Evolutionary conservation across 1,140 invertebrate species (phyloP).

Genomic region (Goniozus legneri): DNA sequence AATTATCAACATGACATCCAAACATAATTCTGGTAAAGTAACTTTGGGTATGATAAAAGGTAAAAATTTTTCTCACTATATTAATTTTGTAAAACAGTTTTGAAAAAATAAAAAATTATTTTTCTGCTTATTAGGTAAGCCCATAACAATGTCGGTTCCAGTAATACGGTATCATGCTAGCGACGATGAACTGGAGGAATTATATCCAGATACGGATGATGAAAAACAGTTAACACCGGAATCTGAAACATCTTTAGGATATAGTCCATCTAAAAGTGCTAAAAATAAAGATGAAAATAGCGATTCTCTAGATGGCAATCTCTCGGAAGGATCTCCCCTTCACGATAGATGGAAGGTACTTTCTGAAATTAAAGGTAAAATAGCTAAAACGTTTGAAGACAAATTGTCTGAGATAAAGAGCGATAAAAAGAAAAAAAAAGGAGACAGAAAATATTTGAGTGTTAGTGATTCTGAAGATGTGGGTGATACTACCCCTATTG

Average conservation of each 20-base stretch:
- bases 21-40: slow-evolving; percentile 43
- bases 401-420: slow-evolving; percentile 61
- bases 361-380: slow-evolving; percentile 58
- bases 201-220: slow-evolving; percentile 60
- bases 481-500: slow-evolving; percentile 40
- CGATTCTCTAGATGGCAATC: slow-evolving; percentile 47
- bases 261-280: slow-evolving; percentile 31
- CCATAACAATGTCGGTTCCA: slow-evolving; percentile 62
- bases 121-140: slow-evolving; percentile 58
- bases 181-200: slow-evolving; percentile 67
- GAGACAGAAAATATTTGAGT: slow-evolving; percentile 56
- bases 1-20: slow-evolving; percentile 34
- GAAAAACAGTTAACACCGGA: slow-evolving; percentile 57
- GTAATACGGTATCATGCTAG: slow-evolving; percentile 69
- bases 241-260: slow-evolving; percentile 41
- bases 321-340: slow-evolving; percentile 50
- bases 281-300: slow-evolving; percentile 27
- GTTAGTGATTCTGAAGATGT: slow-evolving; percentile 60
- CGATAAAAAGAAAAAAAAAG: slow-evolving; percentile 40
- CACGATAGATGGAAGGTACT: slow-evolving; percentile 57
- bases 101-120: neutral
- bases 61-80: slow-evolving; percentile 15
- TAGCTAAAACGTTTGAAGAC: slow-evolving; percentile 65
- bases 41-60: slow-evolving; percentile 50
- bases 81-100: neutral